Evolutionary conservation across 2,797 vertebrate species (phyloP), one percentile per base, ranked within the genome.

Genomic region (Sebastes diaconus): DNA sequence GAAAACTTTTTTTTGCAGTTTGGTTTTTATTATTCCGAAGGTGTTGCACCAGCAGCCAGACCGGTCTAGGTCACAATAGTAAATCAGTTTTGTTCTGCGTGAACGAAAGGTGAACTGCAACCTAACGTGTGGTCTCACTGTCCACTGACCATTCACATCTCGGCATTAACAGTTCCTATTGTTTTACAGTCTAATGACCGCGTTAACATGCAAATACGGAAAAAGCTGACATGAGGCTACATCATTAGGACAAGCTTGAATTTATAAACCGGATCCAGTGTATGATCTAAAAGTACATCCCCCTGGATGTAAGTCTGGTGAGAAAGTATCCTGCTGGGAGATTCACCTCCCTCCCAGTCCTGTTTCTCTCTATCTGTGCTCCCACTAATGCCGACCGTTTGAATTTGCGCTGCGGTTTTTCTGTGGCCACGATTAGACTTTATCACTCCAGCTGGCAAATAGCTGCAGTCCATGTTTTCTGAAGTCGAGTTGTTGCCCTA

Each of bases 361-460:
- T 42, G 65, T 77, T 61, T 24, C 72, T 74, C 61, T 75, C 61
- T 30, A 83, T 86, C 81, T 36, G 77, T 36, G 77, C 82, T 70
- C 75, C 73, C 27, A 42, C 81, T 90, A 83, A 89, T 86, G 86
- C 83, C 20, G 32, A 77, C 79, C 60, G 63, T 86, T 89, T 94
- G 85, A 90, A 84, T 85, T 66, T 77, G 73, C 1, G 3, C 73
- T 27, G 67, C 8, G 16, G 54, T 84, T 85, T 86, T 84, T 89
- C 73, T 57, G 72, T 75, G 72, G 71, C 75, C 75, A 9, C 55
- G 78, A 91, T 92, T 91, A 90, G 84, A 87, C 90, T 90, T 87
- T 77, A 92, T 92, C 93, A 89, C 90, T 89, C 81, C 87, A 87
- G 90, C 90, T 92, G 89, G 87, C 88, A 91, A 91, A 93, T 91